A percentile compares a stretch with the other conserved stretches of the same genome.
Conservation (phyloP, 2,113 vertebrate species). For the Bubo bubo region DNA sequence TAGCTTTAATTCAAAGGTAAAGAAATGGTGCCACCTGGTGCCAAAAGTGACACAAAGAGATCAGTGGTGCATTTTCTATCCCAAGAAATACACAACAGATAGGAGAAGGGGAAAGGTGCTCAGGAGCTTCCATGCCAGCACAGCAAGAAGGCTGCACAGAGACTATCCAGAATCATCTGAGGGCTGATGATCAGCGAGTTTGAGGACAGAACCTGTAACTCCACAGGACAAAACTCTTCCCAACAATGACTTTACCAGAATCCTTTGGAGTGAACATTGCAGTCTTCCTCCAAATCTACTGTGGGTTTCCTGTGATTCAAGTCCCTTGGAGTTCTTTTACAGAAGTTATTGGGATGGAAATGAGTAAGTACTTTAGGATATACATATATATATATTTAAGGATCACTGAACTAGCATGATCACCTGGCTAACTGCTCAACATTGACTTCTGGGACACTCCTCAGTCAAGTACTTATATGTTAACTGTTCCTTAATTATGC, state of each 20-base stretch:
- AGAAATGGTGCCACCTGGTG: slow-evolving; percentile 49
- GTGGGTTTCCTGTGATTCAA: not conserved
- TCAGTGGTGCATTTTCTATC: not conserved
- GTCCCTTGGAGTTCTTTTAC: not conserved
- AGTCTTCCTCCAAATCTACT: not conserved
- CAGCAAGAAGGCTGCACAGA: not conserved
- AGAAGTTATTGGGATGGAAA: not conserved
- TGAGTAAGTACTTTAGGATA: not conserved
- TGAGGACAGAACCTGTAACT: not conserved
- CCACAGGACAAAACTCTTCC: not conserved
- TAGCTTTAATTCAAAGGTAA: not conserved
- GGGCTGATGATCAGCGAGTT: not conserved
- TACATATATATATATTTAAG: not conserved
- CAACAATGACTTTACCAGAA: not conserved
- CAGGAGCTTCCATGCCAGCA: not conserved
- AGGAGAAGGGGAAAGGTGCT: not conserved
- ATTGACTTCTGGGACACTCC: not conserved
- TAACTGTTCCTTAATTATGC: not conserved
- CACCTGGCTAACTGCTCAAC: not conserved
- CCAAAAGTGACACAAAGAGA: not conserved
- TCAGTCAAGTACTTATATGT: not conserved
- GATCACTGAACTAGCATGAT: not conserved
- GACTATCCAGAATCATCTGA: rapidly evolving
- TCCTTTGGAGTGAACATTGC: not conserved
- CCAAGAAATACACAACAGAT: not conserved